Evolutionary conservation across 2,888 invertebrate genomes (phyloP).

Genomic region (Cantharis flavilabris): DNA sequence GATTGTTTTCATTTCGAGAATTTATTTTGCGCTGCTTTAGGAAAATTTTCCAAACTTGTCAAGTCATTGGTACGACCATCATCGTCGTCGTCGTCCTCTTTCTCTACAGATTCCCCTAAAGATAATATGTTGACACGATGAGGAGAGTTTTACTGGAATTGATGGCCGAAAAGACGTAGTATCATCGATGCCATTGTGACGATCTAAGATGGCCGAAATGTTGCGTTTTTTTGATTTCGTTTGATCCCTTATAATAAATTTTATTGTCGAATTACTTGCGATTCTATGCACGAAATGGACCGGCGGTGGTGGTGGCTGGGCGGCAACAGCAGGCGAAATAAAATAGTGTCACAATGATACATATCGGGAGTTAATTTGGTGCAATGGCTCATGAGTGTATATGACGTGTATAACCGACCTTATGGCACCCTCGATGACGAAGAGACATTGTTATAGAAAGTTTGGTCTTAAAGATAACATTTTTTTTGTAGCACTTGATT

Average conservation of each 20-base stretch:
- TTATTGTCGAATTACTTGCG: neutral
- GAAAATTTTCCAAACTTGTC: neutral
- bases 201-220: neutral
- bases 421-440: conserved; percentile 33
- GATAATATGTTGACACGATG: neutral
- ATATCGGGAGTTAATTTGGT: conserved; percentile 32
- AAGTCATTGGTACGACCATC: neutral
- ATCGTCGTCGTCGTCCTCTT: neutral
- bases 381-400: conserved; percentile 37
- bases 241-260: neutral
- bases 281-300: neutral
- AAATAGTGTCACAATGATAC: conserved; percentile 22
- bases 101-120: neutral
- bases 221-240: neutral
- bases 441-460: conserved; percentile 32
- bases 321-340: conserved; percentile 6
- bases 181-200: neutral
- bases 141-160: neutral
- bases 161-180: neutral
- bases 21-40: neutral
- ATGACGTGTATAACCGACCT: conserved; percentile 32
- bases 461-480: conserved; percentile 20
- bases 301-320: neutral
- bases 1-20: neutral
- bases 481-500: neutral